Conservation (phyloP, 2,888 invertebrate species). For the Cheilosia vulpina region DNA sequence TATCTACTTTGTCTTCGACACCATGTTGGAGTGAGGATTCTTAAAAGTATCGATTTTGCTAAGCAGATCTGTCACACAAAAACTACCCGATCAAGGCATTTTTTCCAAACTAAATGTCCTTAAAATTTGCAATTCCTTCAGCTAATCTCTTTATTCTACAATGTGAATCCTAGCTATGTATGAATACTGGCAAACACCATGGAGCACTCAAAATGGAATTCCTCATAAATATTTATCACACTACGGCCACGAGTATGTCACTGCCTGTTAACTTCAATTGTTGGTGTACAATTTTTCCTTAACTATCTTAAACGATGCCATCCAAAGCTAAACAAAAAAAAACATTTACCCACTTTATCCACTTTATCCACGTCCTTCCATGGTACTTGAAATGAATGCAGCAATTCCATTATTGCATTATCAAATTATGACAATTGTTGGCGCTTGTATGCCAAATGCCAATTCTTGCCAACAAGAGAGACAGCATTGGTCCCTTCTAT, state of each 20-base stretch:
- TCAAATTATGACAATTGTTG: conserved; percentile 75
- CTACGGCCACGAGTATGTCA: background rate
- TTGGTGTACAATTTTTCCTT: conserved; percentile 51
- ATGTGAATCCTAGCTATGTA: background rate
- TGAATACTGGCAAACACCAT: background rate
- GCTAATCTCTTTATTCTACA: no score
- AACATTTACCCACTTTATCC: conserved; percentile 59
- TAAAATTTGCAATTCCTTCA: no score
- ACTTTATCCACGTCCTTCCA: conserved; percentile 58
- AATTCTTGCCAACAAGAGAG: conserved; percentile 60
- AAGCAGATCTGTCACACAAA: no score
- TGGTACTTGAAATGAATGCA: conserved; percentile 57
- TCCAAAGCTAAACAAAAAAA: conserved; percentile 2
- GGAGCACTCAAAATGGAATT: background rate
- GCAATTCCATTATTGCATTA: conserved; percentile 75
- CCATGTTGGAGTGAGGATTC: no score
- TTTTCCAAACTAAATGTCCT: no score
- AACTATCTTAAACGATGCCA: conserved; percentile 66
- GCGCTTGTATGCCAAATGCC: conserved; percentile 74
- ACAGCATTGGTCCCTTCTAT: conserved; percentile 52
- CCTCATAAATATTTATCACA: conserved; percentile 18
- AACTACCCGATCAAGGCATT: no score
- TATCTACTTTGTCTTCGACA: no score
- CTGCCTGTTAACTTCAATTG: conserved; percentile 59
- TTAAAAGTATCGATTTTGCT: no score